Conservation (phyloP, 1,140 invertebrate species). For the Bombus picipes region DNA sequence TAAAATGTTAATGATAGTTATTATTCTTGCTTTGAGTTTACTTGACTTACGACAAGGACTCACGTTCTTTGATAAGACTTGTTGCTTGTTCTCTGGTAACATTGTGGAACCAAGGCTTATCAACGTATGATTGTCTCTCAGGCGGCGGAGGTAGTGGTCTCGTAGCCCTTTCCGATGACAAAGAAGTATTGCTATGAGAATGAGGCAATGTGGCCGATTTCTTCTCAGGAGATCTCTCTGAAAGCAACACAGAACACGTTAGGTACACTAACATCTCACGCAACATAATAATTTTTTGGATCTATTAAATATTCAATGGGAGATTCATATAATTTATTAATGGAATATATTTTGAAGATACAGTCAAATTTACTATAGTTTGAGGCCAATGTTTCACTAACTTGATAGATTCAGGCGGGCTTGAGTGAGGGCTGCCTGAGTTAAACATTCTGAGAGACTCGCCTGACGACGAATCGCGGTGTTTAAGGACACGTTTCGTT, state of each 20-base stretch:
- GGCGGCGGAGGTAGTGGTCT: slow-evolving; percentile 78
- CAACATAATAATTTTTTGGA: background rate
- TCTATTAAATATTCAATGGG: background rate
- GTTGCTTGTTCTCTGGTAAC: slow-evolving; percentile 77
- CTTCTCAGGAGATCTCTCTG: slow-evolving; percentile 79
- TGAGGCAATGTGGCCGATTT: slow-evolving; percentile 77
- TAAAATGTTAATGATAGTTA: background rate
- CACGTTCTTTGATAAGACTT: slow-evolving; percentile 77
- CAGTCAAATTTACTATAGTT: background rate
- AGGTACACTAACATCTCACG: background rate
- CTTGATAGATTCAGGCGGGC: slow-evolving; percentile 79
- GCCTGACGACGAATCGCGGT: slow-evolving; percentile 70
- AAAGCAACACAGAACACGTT: slow-evolving; percentile 33
- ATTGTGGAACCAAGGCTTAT: slow-evolving; percentile 81
- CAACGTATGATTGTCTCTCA: slow-evolving; percentile 74
- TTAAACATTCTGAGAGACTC: slow-evolving; percentile 77
- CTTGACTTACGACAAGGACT: slow-evolving; percentile 26
- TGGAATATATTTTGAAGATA: background rate
- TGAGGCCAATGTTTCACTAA: slow-evolving; percentile 65
- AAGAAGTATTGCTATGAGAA: slow-evolving; percentile 70
- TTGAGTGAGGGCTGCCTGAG: slow-evolving; percentile 77
- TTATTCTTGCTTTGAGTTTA: background rate
- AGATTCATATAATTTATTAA: background rate
- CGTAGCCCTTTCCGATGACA: slow-evolving; percentile 73
- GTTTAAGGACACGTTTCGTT: slow-evolving; percentile 69